A percentile compares a stretch with the other conserved stretches of the same genome.
Evolutionary conservation across 2,113 vertebrate genomes (phyloP).

Genomic region (Aspidoscelis tigris): DNA sequence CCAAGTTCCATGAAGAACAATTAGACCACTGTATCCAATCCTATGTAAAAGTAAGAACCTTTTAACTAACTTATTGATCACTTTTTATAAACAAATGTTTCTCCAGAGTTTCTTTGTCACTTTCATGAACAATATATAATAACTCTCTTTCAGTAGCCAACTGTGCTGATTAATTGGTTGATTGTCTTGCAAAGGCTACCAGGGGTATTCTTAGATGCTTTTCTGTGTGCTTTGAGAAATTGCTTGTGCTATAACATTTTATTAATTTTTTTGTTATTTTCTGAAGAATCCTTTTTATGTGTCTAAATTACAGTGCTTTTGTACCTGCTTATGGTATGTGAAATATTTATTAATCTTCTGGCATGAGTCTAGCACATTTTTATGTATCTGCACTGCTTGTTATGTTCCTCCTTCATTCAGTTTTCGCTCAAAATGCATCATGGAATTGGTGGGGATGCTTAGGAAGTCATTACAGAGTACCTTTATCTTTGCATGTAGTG

Average conservation of each 20-base stretch:
- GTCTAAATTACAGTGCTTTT: constrained; percentile 65
- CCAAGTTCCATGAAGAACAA: constrained; percentile 95
- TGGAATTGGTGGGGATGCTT: constrained; percentile 68
- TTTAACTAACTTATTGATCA: not conserved
- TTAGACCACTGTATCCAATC: constrained; percentile 89
- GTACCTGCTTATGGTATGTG: constrained; percentile 64
- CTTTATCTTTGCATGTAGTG: not conserved
- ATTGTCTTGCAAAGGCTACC: not conserved
- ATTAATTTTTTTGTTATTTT: constrained; percentile 68
- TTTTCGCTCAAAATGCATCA: constrained; percentile 40
- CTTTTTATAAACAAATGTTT: not conserved
- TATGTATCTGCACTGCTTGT: constrained; percentile 50
- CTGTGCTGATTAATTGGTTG: not conserved
- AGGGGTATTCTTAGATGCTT: not conserved
- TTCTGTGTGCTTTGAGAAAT: constrained; percentile 38
- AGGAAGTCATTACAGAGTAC: not conserved
- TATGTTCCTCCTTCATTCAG: constrained; percentile 29
- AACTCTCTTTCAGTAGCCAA: constrained; percentile 7
- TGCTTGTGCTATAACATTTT: constrained; percentile 49
- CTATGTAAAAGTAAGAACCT: constrained; percentile 86
- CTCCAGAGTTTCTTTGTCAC: constrained; percentile 12
- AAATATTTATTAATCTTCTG: constrained; percentile 61
- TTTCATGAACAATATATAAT: constrained; percentile 13
- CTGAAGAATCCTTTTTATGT: constrained; percentile 66
- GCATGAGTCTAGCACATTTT: constrained; percentile 61